Evolutionary conservation across 2,888 invertebrate species (phyloP).

Genomic region (Synanthedon myopaeformis): DNA sequence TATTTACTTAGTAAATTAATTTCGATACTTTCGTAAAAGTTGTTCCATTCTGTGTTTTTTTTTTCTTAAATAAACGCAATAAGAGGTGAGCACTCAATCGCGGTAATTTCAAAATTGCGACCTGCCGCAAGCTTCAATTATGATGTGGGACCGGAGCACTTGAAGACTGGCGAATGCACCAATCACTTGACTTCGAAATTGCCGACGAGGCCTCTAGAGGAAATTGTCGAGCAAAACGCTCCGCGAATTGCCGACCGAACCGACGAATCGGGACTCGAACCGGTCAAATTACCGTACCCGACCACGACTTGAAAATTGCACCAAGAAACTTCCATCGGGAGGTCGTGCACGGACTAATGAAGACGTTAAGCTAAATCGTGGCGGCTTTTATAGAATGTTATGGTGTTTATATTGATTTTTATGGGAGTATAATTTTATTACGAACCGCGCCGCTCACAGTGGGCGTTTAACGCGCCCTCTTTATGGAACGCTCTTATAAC

Average conservation of each 20-base stretch:
- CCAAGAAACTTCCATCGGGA: conserved; percentile 40
- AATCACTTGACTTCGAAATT: conserved; percentile 48
- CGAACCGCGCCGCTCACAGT: conserved; percentile 17
- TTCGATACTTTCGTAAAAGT: no score
- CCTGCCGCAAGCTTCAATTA: conserved; percentile 58
- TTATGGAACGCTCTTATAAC: conserved; percentile 20
- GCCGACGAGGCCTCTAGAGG: conserved; percentile 41
- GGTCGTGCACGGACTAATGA: conserved; percentile 60
- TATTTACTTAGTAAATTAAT: no score
- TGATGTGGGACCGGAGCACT: conserved; percentile 34
- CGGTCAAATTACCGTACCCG: conserved; percentile 46
- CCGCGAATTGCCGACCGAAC: conserved; percentile 43
- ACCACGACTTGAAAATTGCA: conserved; percentile 52
- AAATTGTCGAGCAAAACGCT: conserved; percentile 46
- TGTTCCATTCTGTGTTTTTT: no score
- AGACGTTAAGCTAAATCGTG: conserved; percentile 61
- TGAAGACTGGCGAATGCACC: conserved; percentile 37
- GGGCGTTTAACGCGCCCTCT: conserved; percentile 20
- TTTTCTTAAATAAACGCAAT: conserved; percentile 23
- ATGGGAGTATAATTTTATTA: conserved; percentile 54
- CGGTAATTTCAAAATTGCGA: conserved; percentile 62
- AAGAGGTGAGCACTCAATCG: conserved; percentile 54
- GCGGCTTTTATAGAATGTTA: conserved; percentile 44
- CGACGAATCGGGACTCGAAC: conserved; percentile 51
- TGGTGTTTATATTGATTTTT: conserved; percentile 61